These are phyloP conservation scores for Caenorhabditis sinica DNA, from an alignment of 2,888 invertebrate species.

Conservation along the genomic window DNA sequence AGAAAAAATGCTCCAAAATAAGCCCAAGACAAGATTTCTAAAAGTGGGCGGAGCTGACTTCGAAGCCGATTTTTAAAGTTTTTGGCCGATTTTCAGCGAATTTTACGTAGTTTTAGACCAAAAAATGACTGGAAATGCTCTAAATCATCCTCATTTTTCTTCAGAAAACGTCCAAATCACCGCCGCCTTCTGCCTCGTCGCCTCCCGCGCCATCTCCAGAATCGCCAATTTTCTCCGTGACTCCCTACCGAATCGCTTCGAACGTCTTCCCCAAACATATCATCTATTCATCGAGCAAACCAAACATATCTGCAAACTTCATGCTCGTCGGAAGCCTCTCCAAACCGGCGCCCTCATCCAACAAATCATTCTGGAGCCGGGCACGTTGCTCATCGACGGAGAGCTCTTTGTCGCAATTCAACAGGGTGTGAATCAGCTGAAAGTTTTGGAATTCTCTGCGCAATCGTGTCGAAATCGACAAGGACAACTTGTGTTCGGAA, in stretches of 20 bases:
- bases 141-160: not conserved
- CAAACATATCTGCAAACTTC: constrained; percentile 41
- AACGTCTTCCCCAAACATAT: constrained; percentile 56
- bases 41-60: not conserved
- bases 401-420: constrained; percentile 51
- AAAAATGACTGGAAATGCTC: not conserved
- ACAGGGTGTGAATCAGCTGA: constrained; percentile 48
- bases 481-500: constrained; percentile 49
- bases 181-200: constrained; percentile 54
- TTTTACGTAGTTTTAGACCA: not conserved
- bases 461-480: constrained; percentile 44
- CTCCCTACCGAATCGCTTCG: constrained; percentile 53
- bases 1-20: not conserved
- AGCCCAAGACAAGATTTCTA: not conserved
- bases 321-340: constrained; percentile 24
- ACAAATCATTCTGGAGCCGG: constrained; percentile 55
- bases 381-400: constrained; percentile 60
- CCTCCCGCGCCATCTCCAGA: constrained; percentile 36
- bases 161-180: constrained; percentile 61
- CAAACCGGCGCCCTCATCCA: constrained; percentile 37
- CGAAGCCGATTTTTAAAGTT: not conserved
- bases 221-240: constrained; percentile 49
- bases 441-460: constrained; percentile 57
- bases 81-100: not conserved
- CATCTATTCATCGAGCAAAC: constrained; percentile 59